phyloP scores from a whole-genome alignment of 2,113 vertebrate species.

The Cranoglanis bouderius region DNA sequence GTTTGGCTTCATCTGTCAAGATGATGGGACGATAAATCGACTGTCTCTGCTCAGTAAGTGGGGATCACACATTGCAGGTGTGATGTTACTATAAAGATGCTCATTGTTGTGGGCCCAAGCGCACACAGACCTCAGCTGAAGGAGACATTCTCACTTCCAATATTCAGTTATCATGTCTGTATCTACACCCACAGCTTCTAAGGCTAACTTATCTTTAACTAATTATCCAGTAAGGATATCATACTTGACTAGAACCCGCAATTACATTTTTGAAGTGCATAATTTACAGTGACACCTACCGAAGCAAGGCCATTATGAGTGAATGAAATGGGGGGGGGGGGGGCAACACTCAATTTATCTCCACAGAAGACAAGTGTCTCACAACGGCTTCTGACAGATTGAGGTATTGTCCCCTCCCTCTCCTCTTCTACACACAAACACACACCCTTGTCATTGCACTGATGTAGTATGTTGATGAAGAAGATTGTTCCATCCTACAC shows the following conservation, averaged over 20 bases:
- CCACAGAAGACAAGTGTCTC: not conserved
- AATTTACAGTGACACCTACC: conserved; percentile 16
- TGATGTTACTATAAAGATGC: not conserved
- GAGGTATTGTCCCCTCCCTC: not conserved
- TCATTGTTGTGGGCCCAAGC: not conserved
- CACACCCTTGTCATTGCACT: conserved; percentile 24
- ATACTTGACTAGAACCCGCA: not conserved
- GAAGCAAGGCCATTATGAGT: conserved; percentile 5
- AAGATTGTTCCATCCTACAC: conserved; percentile 23
- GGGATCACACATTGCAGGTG: not conserved
- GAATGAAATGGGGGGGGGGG: not conserved
- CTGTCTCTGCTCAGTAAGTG: conserved; percentile 1
- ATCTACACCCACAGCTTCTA: not conserved
- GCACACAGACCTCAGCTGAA: not conserved
- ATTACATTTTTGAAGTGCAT: conserved; percentile 3
- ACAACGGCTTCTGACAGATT: conserved; percentile 26
- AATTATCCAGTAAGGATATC: conserved; percentile 4
- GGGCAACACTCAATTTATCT: conserved; percentile 22
- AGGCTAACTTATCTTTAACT: not conserved
- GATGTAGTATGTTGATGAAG: conserved; percentile 15
- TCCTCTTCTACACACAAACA: not conserved
- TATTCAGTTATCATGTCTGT: not conserved
- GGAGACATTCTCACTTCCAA: not conserved
- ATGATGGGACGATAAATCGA: conserved; percentile 9
- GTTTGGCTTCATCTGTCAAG: conserved; percentile 19